phyloP scores from a whole-genome alignment of 2,888 invertebrate species.

The Cryptosula pallasiana region DNA sequence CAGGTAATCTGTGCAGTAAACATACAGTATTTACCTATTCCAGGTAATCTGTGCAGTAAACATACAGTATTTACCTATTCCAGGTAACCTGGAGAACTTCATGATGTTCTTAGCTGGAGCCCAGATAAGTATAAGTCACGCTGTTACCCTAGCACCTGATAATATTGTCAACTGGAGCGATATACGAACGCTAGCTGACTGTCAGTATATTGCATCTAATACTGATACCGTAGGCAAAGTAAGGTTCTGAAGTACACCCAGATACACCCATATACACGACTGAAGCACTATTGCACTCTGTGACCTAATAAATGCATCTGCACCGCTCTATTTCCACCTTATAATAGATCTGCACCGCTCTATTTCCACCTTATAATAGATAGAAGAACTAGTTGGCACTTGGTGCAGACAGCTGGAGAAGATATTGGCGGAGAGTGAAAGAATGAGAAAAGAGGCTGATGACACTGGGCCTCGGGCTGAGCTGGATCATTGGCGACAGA shows the following conservation, averaged over 20 bases:
- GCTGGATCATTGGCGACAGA: constrained; percentile 49
- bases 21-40: too few species aligned
- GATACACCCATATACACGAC: too few species aligned
- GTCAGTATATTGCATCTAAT: constrained; percentile 23
- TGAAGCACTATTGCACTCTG: too few species aligned
- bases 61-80: too few species aligned
- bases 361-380: too few species aligned
- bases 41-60: too few species aligned
- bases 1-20: too few species aligned
- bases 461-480: constrained; percentile 68
- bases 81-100: constrained; percentile 23
- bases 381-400: constrained; percentile 38
- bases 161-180: constrained; percentile 20
- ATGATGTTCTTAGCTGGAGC: constrained; percentile 21
- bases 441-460: constrained; percentile 72
- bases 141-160: constrained; percentile 17
- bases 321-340: too few species aligned
- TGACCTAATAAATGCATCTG: too few species aligned
- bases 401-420: constrained; percentile 49
- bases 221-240: constrained; percentile 3
- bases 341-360: too few species aligned
- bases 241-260: too few species aligned
- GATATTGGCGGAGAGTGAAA: constrained; percentile 75
- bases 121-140: constrained; percentile 22
- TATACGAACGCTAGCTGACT: constrained; percentile 20